Evolutionary conservation across 2,113 vertebrate species (phyloP).

Genomic region (Paracanthobrama guichenoti): DNA sequence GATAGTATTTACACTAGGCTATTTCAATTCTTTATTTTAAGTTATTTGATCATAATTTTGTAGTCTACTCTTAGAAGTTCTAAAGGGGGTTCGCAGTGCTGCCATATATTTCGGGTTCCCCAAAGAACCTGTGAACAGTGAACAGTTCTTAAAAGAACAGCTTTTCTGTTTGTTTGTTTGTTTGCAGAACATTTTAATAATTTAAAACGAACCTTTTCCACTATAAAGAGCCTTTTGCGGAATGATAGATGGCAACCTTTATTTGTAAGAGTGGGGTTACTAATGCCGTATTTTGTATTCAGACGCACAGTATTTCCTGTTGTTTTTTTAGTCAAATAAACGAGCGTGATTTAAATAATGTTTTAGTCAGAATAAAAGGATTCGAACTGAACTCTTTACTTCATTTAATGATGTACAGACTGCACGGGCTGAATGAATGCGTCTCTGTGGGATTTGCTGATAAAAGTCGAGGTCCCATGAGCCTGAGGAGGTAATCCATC

Average conservation of each 20-base stretch:
- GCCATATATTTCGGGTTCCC: too few relatives aligned
- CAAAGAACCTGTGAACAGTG: too few relatives aligned
- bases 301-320: not conserved
- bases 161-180: too few relatives aligned
- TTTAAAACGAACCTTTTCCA: too few relatives aligned
- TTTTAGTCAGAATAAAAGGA: conserved; percentile 1
- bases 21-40: not conserved
- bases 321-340: not conserved
- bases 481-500: conserved; percentile 60
- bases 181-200: too few relatives aligned
- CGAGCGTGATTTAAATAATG: not conserved
- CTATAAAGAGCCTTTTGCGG: too few relatives aligned
- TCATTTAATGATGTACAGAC: conserved; percentile 42
- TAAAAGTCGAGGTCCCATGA: conserved; percentile 56
- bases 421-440: conserved; percentile 36
- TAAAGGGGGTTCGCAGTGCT: too few relatives aligned
- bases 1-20: too few relatives aligned
- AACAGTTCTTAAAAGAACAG: too few relatives aligned
- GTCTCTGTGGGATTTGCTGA: conserved; percentile 50
- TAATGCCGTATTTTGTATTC: not conserved
- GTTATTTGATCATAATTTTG: not conserved
- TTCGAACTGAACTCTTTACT: conserved; percentile 26
- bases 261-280: not conserved
- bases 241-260: too few relatives aligned
- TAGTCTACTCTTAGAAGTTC: not conserved